Base-by-base conservation (phyloP, 2,113 vertebrate species). In the Atherinomorus stipes region DNA sequence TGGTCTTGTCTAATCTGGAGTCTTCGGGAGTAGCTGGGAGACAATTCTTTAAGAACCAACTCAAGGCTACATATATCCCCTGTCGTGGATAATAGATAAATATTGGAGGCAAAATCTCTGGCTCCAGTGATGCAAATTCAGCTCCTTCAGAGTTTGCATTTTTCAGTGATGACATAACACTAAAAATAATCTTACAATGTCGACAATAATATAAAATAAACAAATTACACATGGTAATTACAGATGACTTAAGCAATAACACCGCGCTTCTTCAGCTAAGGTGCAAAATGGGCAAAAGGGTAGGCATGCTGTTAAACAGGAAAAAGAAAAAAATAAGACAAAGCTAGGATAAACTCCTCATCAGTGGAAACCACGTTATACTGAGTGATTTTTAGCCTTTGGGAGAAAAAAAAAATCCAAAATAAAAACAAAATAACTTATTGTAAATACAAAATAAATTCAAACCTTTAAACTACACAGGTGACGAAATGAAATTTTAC, bases 401-500 rank as follows among this genome's bases (percentile, higher is more conserved):
- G 57, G 74, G 61, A 38, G 64, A 75, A 66, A 50, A 31, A 58
- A 40, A 76, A 77, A 75, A 56, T 34, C 5, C 5, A 19, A 59
- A 34, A 53, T 51, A 65, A 73, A 65, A 83, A 70, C 19, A 81
- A 89, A 91, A 93, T 92, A 93, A 92, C 83, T 92, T 93, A 92
- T 64, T 47, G 89, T 79, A 87, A 90, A 90, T 88, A 90, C 72
- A 87, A 91, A 82, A 80, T 77, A 77, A 91, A 81, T 74, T 71
- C 74, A 86, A 89, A 88, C 56, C 71, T 79, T 77, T 57, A 83
- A n/a, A 78, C 83, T 88, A 88, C 72, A 74, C 58, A 66, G 77
- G 58, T 83, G 74, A 71, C 73, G 59, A 75, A 62, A 58, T 89
- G 79, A 82, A 57, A 80, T 77, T 85, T 83, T 92, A 90, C 84